Base-by-base conservation (phyloP, 2,797 vertebrate species). In the Kryptopterus vitreolus region DNA sequence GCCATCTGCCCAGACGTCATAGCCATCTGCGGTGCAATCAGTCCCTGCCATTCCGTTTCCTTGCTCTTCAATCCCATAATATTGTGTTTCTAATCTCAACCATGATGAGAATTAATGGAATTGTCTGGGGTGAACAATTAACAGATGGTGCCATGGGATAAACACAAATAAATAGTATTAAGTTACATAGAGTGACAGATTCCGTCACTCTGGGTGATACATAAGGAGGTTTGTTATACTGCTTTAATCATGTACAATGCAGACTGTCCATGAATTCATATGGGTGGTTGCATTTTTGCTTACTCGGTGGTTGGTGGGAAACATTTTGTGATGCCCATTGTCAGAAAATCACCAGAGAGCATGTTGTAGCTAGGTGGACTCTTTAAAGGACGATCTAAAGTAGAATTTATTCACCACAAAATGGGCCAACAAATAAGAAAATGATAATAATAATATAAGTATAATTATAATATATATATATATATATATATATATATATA, bases 21-120 rank as follows among this genome's bases (percentile, higher is more conserved):
- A 91, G 89, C 90, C 92, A 93, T 93, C 92, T 93, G 91, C 89
- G 91, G 87, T 59, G 81, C 86, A 90, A 88, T 89, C 87, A 88
- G 85, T 87, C 77, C 55, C 74, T 86, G 83, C 81, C 86, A 85
- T 81, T 85, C 86, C 83, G 71, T 71, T 78, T 82, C 80, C 83
- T 58, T 86, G 84, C 85, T 87, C 81, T 12, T 77, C 88, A 85
- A 86, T 87, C 83, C 86, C 84, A 88, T 88, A 89, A 89, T 87
- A 88, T 89, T 89, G 85, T 89, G 82, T 85, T 88, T 86, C 85
- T 91, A 89, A 90, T 90, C 91, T 91, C 86, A 89, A 89, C 88
- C 85, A 83, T 88, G 90, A 80, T 85, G 87, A 87, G 91, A 92
- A 93, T 92, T 92, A 91, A 92, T 93, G 86, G 84, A 91, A 92